Percentiles rank a stretch among this genome's conserved stretches.
Conservation (phyloP, 2,113 vertebrate genomes). For the Regulus satrapa region DNA sequence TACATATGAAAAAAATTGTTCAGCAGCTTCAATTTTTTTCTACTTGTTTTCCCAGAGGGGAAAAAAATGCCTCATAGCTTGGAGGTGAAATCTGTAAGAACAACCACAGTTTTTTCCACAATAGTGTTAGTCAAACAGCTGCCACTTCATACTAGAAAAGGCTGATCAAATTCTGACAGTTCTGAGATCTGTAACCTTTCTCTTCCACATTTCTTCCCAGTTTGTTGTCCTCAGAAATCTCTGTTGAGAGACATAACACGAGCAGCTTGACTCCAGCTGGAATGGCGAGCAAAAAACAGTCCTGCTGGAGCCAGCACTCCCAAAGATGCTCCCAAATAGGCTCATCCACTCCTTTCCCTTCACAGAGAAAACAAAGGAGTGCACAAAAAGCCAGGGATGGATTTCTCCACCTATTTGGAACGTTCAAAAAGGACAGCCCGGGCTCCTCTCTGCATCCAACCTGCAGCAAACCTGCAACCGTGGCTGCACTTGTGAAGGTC, state of each 20-base stretch:
- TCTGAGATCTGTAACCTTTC: conserved; percentile 42
- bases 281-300: background rate
- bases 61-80: background rate
- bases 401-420: background rate
- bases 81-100: conserved; percentile 23
- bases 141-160: conserved; percentile 32
- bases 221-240: conserved; percentile 49
- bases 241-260: conserved; percentile 50
- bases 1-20: background rate
- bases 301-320: background rate
- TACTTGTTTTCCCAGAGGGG: background rate
- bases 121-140: conserved; percentile 50
- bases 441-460: background rate
- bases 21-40: background rate
- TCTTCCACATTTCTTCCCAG: conserved; percentile 38
- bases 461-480: background rate
- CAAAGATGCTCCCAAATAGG: background rate
- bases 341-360: background rate
- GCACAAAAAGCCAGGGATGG: background rate
- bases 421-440: background rate
- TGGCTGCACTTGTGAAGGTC: background rate
- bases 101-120: background rate
- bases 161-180: conserved; percentile 60
- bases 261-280: conserved; percentile 52
- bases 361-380: background rate